phyloP scores from a whole-genome alignment of 1,140 invertebrate genomes.

The Papilio polytes region DNA sequence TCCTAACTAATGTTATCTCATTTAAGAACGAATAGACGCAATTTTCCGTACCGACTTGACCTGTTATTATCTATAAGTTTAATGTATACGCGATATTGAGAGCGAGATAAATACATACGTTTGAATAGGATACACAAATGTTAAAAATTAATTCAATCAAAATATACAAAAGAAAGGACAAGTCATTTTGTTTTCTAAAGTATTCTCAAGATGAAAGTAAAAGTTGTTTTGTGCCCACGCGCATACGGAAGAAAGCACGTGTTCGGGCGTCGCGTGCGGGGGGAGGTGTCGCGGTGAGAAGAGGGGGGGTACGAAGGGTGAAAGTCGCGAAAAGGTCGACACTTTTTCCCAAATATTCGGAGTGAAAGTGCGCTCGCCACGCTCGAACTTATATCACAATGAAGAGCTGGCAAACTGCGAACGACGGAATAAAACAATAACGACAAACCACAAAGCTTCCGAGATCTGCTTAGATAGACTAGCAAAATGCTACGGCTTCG shows the following conservation, averaged over 20 bases:
- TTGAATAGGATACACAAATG: not conserved
- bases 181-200: not conserved
- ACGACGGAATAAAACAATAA: not conserved
- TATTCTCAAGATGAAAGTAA: constrained; percentile 64
- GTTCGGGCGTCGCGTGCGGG: constrained; percentile 43
- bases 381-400: constrained; percentile 71
- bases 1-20: constrained; percentile 19
- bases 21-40: constrained; percentile 34
- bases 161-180: not conserved
- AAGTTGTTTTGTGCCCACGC: constrained; percentile 56
- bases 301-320: constrained; percentile 65
- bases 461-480: not conserved
- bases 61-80: constrained; percentile 39
- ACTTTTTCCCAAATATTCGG: constrained; percentile 82
- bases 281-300: constrained; percentile 39
- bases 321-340: constrained; percentile 81
- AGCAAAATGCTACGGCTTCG: too few species aligned
- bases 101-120: not conserved
- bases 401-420: constrained; percentile 40
- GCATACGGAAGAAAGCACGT: constrained; percentile 68
- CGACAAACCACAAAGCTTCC: not conserved
- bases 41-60: constrained; percentile 47
- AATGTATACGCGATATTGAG: constrained; percentile 28
- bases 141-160: not conserved
- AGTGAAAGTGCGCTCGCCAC: constrained; percentile 75